Evolutionary conservation across 1,140 invertebrate species (phyloP), one percentile per base, ranked within the genome.

Genomic region (Helicoverpa armigera): DNA sequence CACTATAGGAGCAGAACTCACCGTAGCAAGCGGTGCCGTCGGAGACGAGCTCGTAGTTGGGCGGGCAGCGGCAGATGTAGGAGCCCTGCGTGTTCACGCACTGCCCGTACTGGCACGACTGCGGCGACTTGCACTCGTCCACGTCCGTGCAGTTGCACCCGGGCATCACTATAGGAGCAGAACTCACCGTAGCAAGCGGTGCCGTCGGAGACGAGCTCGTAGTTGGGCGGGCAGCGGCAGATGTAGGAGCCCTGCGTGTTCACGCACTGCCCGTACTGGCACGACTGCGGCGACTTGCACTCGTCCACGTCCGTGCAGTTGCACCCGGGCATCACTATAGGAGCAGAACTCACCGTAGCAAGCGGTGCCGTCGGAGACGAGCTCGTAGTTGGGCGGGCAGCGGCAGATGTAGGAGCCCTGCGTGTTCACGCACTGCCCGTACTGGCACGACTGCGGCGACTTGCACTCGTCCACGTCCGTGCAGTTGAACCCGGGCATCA

Each of bases 381-480:
- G 97, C 60, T 96, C 96, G 87, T 97, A 98, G 51, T 98, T 97
- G 76, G 97, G 96, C 50, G 98, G 97, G 91, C 98, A 99, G 18
- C 97, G 95, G 92, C 98, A 99, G 72, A 97, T 95, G 91, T 97
- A 99, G 75, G 96, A 96, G 74, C 98, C 98, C 88, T 97, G 96
- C 9, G 96, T 96, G 91, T 99, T 99, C 61, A 97, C 93, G 93
- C 98, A 98, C 35, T 94, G 90, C 72, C 97, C 96, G 82, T 96
- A 96, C 61, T 95, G 93, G 86, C 97, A 97, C 73, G 96, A 96
- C 74, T 97, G 97, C 88, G 97, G 97, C 51, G 96, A 96, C 74
- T 96, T 94, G 83, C 98, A 98, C 93, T 98, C 98, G 93, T 98
- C 97, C 80, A 98, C 96, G 92, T 98, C 97, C 92, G 96, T 95